Percentiles rank a stretch among this genome's conserved stretches.
Conservation (phyloP, 2,888 invertebrate species). For the Tuberolachnus salignus region DNA sequence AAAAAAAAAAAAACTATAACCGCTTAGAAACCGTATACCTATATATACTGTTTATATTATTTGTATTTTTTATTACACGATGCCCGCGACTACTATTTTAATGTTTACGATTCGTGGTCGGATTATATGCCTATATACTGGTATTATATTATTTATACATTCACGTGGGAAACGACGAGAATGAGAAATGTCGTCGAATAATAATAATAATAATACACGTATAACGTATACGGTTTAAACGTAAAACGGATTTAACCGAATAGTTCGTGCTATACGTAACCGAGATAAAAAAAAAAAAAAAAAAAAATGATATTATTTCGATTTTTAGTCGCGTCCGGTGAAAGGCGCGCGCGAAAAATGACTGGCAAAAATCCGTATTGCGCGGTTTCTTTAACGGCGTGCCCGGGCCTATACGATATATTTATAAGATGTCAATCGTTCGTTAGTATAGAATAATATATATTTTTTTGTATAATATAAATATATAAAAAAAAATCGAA, state of each 20-base stretch:
- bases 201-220: too few species aligned
- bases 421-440: conserved; percentile 30
- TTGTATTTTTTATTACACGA: background rate
- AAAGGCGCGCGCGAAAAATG: conserved; percentile 20
- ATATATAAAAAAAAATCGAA: too few species aligned
- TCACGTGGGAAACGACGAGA: background rate
- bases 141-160: too few species aligned
- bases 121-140: background rate
- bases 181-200: background rate
- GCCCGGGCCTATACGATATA: background rate
- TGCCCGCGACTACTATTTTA: background rate
- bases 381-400: background rate
- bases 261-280: too few species aligned
- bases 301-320: too few species aligned
- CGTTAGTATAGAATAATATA: conserved; percentile 7
- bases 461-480: background rate
- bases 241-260: background rate
- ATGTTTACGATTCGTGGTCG: background rate
- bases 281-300: too few species aligned
- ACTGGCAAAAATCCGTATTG: background rate
- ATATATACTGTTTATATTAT: background rate
- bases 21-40: too few species aligned
- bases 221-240: too few species aligned
- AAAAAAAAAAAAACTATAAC: background rate
- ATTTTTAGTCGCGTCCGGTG: background rate